Conservation (phyloP, 1,140 invertebrate genomes). For the Megathymus violae region DNA sequence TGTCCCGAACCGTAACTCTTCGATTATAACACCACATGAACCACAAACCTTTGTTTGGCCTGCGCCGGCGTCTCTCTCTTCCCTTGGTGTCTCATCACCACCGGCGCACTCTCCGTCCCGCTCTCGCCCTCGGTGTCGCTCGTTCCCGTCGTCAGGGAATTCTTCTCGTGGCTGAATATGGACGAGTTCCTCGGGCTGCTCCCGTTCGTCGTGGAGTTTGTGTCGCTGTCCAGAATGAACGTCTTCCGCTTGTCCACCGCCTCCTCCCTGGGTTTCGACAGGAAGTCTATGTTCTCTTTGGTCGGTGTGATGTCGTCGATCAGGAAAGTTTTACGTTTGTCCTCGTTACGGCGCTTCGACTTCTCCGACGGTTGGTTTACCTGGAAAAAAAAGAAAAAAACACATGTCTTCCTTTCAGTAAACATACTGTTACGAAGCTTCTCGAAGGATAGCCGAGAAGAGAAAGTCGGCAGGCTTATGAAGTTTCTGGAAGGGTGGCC, state of each 20-base stretch:
- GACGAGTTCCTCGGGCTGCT: constrained; percentile 78
- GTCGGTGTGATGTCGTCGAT: constrained; percentile 71
- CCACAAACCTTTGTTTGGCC: constrained; percentile 65
- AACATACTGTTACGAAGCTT: too few relatives aligned
- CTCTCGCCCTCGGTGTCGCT: constrained; percentile 76
- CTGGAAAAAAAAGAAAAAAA: too few relatives aligned
- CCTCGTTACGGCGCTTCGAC: constrained; percentile 53
- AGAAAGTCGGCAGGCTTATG: too few relatives aligned
- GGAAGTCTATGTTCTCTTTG: constrained; percentile 66
- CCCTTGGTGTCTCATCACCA: constrained; percentile 60
- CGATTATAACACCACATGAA: too few relatives aligned
- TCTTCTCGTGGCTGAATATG: constrained; percentile 76
- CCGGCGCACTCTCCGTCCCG: constrained; percentile 73
- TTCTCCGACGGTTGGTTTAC: constrained; percentile 63
- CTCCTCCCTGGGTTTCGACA: constrained; percentile 54
- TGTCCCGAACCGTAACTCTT: too few relatives aligned
- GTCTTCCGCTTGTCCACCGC: constrained; percentile 71
- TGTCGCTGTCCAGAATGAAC: constrained; percentile 77
- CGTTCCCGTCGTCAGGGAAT: constrained; percentile 59
- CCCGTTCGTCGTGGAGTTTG: constrained; percentile 76
- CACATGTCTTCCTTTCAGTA: too few relatives aligned
- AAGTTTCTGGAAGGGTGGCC: too few relatives aligned
- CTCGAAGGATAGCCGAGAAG: too few relatives aligned
- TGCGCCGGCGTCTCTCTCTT: constrained; percentile 50
- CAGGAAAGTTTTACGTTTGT: constrained; percentile 68